Evolutionary conservation across 2,113 vertebrate genomes (phyloP), one percentile per base, ranked within the genome.

Genomic region (Urocolius indicus): DNA sequence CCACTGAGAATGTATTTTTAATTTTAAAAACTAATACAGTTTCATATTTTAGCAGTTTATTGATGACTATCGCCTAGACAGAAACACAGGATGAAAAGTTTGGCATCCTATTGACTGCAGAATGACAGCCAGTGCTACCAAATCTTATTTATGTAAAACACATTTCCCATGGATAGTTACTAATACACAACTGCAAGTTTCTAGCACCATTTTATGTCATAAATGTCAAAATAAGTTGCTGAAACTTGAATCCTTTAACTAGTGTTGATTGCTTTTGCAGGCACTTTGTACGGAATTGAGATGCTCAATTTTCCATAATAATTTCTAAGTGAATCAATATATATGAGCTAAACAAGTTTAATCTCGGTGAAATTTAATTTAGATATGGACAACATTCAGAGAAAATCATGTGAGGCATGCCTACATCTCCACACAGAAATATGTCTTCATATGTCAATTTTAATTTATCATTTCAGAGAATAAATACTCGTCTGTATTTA

Each of bases 301-400:
- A 96, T 96, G 91, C 93, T 97, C 96, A 90, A 90, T 97, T 88
- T 83, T 95, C 93, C 93, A 83, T 95, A 95, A 97, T 96, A 94
- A 54, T 96, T 97, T 95, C 86, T 97, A 97, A 94, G 89, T 97
- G 97, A 96, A 97, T 97, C 95, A 82, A 96, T 93, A 93, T 65
- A 93, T 96, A 95, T 72, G 71, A 97, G 96, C 84, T 96, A 97
- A 96, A 88, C 93, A 94, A 94, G 63, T 93, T 96, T 97, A 97
- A 97, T 97, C 96, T 92, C 85, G 82, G 73, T 74, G 83, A 97
- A 97, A 98, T 96, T 96, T 97, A 97, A 97, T 98, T 97, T 95
- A 94, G 91, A 72, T 71, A 97, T 96, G 79, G 93, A 97, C 97
- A 97, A 94, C 95, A 89, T 85, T 95, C 61, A 80, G 86, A 90